phyloP scores from a whole-genome alignment of 2,888 invertebrate species.

The Prosopocoilus inquinatus region DNA sequence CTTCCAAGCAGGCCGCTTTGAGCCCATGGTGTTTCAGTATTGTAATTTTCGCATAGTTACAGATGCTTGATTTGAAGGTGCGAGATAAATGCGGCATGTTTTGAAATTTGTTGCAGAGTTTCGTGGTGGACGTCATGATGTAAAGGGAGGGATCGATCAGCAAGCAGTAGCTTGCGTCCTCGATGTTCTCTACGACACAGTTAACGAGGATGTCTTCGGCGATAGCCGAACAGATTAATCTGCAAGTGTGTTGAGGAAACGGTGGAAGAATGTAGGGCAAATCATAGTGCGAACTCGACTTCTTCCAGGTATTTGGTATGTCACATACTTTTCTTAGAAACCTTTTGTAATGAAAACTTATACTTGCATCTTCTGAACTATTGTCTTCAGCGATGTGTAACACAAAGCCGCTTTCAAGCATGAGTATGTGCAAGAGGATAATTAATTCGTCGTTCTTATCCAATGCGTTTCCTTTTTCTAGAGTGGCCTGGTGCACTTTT shows the following conservation, averaged over 20 bases:
- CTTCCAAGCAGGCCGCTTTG: constrained; percentile 39
- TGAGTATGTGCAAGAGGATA: constrained; percentile 44
- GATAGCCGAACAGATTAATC: constrained; percentile 33
- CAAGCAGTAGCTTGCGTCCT: constrained; percentile 28
- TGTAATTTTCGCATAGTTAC: constrained; percentile 38
- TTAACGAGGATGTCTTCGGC: constrained; percentile 44
- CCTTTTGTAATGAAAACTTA: constrained; percentile 36
- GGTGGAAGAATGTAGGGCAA: constrained; percentile 36
- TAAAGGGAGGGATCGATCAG: constrained; percentile 42
- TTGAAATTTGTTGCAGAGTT: constrained; percentile 33
- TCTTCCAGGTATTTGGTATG: constrained; percentile 38
- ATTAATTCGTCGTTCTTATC: constrained; percentile 39
- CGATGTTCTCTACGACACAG: constrained; percentile 35
- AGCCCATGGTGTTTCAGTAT: constrained; percentile 27
- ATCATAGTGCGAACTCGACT: constrained; percentile 27
- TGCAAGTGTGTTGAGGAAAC: constrained; percentile 33
- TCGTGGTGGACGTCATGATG: constrained; percentile 22
- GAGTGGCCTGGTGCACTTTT: constrained; percentile 31
- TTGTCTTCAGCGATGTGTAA: constrained; percentile 31
- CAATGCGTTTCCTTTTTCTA: constrained; percentile 12
- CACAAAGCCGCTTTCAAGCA: constrained; percentile 47
- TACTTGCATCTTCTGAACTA: constrained; percentile 20
- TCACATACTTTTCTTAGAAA: constrained; percentile 31
- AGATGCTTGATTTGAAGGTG: constrained; percentile 40
- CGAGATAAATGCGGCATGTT: constrained; percentile 40